phyloP scores from a whole-genome alignment of 2,797 vertebrate genomes.

The Antrozous pallidus region DNA sequence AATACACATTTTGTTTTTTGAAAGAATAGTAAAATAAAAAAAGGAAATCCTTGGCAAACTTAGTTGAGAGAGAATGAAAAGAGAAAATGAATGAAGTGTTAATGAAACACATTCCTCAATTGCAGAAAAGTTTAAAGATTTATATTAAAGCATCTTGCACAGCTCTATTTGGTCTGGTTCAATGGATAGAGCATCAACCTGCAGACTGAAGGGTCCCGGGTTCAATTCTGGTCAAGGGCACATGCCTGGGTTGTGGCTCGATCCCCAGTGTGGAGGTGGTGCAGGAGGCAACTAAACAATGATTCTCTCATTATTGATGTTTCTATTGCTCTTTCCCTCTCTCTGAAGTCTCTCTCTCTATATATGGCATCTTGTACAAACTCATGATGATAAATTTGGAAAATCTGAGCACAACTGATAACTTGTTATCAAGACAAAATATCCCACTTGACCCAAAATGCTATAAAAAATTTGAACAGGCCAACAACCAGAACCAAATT shows the following conservation, averaged over 20 bases:
- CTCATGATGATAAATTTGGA: neutral
- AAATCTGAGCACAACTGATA: neutral
- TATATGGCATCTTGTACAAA: neutral
- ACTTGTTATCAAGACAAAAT: slow-evolving; percentile 46
- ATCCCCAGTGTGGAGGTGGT: too few relatives aligned
- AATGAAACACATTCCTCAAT: neutral
- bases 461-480: slow-evolving; percentile 40
- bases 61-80: neutral
- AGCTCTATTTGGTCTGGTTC: neutral
- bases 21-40: neutral
- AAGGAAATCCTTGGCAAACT: neutral
- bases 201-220: too few relatives aligned
- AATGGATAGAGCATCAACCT: too few relatives aligned
- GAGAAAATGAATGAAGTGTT: neutral
- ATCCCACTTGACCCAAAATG: slow-evolving; percentile 25
- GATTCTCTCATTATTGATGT: too few relatives aligned
- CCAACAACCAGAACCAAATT: slow-evolving; percentile 20
- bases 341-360: too few relatives aligned
- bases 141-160: neutral
- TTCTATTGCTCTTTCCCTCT: too few relatives aligned
- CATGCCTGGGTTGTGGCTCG: too few relatives aligned
- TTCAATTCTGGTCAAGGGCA: too few relatives aligned
- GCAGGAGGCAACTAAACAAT: too few relatives aligned
- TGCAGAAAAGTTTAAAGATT: neutral
- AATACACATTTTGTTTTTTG: slow-evolving; percentile 21